These are phyloP conservation scores for Octodon degus DNA, from an alignment of 2,113 vertebrate genomes.

Conservation along the genomic window DNA sequence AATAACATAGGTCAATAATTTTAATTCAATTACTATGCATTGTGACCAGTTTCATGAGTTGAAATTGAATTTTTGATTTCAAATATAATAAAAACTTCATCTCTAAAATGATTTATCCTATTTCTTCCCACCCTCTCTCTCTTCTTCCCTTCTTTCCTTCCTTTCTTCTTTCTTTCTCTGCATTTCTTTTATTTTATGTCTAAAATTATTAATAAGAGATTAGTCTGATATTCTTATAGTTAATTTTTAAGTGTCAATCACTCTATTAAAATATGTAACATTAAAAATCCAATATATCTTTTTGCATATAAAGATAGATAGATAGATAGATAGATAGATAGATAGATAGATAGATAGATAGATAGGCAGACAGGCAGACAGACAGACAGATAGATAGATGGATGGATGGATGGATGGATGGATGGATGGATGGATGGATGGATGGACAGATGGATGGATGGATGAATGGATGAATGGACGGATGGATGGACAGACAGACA, in stretches of 20 bases:
- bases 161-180: not conserved
- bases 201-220: conserved; percentile 19
- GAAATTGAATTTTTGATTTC: conserved; percentile 5
- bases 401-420: too few species aligned
- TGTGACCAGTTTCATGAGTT: not conserved
- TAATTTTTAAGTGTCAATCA: conserved; percentile 64
- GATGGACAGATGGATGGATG: too few species aligned
- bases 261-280: not conserved
- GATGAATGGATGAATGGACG: too few species aligned
- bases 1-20: conserved; percentile 69
- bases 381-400: too few species aligned
- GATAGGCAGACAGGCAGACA: too few species aligned
- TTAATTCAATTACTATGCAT: conserved; percentile 70
- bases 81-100: not conserved
- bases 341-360: not conserved
- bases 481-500: not conserved
- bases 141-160: not conserved
- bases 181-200: not conserved
- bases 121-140: too few species aligned
- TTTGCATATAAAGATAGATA: not conserved
- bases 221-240: not conserved
- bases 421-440: too few species aligned
- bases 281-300: not conserved
- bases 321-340: not conserved
- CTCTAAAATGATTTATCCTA: not conserved